Conservation (phyloP, 2,113 vertebrate species). For the Petrocephalus zakoni region DNA sequence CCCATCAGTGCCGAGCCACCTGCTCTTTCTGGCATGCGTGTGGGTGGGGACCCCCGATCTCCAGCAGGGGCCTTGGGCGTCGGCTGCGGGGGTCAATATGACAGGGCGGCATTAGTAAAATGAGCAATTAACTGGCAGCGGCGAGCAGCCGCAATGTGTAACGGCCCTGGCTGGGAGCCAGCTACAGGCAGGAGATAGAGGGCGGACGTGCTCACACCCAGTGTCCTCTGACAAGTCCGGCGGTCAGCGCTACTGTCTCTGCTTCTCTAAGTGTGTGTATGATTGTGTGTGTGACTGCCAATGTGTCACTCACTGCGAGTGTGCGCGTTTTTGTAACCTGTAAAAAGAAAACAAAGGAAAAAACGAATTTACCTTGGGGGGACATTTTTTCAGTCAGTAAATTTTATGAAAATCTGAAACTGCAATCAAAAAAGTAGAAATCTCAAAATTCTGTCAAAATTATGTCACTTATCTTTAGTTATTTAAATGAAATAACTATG, state of each 20-base stretch:
- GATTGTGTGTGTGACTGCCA: neutral
- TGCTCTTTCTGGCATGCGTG: constrained; percentile 36
- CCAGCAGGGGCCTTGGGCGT: neutral
- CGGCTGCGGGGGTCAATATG: constrained; percentile 14
- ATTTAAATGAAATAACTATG: no score
- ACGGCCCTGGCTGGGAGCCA: constrained; percentile 35
- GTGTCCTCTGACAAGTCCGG: constrained; percentile 34
- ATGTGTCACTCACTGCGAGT: neutral
- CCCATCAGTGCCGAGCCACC: constrained; percentile 50
- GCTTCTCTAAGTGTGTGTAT: neutral
- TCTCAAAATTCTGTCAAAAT: no score
- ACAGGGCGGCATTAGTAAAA: constrained; percentile 39
- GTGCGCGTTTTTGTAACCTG: no score
- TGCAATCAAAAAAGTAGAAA: no score
- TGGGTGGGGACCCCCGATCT: neutral
- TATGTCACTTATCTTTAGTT: no score
- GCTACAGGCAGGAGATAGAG: constrained; percentile 4
- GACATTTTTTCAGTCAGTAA: no score
- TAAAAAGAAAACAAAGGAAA: no score
- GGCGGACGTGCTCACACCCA: neutral
- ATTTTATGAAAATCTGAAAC: no score
- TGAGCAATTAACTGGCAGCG: constrained; percentile 36
- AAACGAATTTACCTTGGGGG: no score
- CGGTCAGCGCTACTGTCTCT: constrained; percentile 30
- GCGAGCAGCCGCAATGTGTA: constrained; percentile 31